Evolutionary conservation across 2,113 vertebrate species (phyloP), one percentile per base, ranked within the genome.

Genomic region (Rutilus rutilus): DNA sequence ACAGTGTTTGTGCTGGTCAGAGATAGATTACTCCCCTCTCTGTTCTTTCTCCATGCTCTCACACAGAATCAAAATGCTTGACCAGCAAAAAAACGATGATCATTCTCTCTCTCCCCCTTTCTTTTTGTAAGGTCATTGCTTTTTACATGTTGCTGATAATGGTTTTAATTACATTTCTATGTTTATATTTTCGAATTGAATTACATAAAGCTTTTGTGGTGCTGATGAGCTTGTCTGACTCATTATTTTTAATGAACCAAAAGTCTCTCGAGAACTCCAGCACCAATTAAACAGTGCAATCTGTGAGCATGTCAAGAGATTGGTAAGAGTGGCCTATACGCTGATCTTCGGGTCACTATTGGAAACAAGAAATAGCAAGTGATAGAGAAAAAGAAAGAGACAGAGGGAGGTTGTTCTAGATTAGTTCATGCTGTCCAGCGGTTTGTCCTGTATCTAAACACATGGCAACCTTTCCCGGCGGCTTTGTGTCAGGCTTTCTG

Each of bases 261-360:
- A 77, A 85, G 27, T 84, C 88, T 11, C 59, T 23, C 1, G 47
- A 30, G 62, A 71, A 82, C 65, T 71, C 82, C 69, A 67, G 33
- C 36, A 78, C 76, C 87, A 90, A 90, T 91, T 89, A 88, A 87
- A 87, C 59, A 17, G 78, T 73, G 80, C 76, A 88, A 86, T 79
- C 86, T 73, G 33, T 6, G 81, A 86, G 36, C 83, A 71, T 76
- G 67, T 82, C 59, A 65, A 42, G 75, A 83, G 77, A 86, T 84
- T 78, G 75, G 78, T 50, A 23, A 45, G 17, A 23, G 12, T 79
- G 85, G 65, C 81, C 83, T 85, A 7, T 42, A 64, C 36, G 33
- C n/a, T 30, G 47, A 75, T 21, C n/a, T 42, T 74, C 33, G 69
- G 74, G 75, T 83, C 60, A 57, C 33, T 74, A 71, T 79, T 23